Evolutionary conservation across 2,888 invertebrate species (phyloP), one percentile per base, ranked within the genome.

Genomic region (Agrilus cyanescens): DNA sequence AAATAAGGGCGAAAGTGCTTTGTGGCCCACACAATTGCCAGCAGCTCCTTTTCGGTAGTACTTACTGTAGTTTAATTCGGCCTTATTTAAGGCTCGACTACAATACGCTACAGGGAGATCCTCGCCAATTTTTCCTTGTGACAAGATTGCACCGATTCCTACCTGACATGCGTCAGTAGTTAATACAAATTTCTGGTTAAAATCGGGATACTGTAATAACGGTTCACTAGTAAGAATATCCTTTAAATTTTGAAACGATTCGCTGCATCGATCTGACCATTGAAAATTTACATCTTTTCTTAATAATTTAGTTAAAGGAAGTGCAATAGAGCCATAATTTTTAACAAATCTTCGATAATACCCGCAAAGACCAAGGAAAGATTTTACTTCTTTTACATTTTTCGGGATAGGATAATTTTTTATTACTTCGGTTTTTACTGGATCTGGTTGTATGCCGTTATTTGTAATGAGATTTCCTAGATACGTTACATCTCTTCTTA

Each of bases 1-100:
- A 66, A 39, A 40, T 65, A 66, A 4, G 62, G 59, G 30, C 61
- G 15, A 46, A 63, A 66, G 44, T 61, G 51, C 49, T 60, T 57
- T 1, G 49, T 44, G 6, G 48, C 50, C 57, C 58, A 63, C 4
- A 65, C 51, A 10, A 67, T 60, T 1, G 60, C 58, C 38, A 65
- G 40, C 2, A 63, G 43, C 53, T 66, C 63, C 35, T 53, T 54
- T 51, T 67, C 63, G 2, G 51, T 63, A 1, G 61, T 60, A 2
- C n/a, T n/a, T n/a, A n/a, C 50, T 49, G 44, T 66, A 66, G 37
- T 62, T 65, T 6, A 20, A 25, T 54, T 63, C 61, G 0, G 55
- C 50, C 43, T 53, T 50, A n/a, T n/a, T n/a, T n/a, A n/a, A n/a
- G n/a, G n/a, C n/a, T n/a, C n/a, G n/a, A n/a, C n/a, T n/a, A n/a